phyloP scores from a whole-genome alignment of 2,888 invertebrate species.

The Lydus trimaculatus region DNA sequence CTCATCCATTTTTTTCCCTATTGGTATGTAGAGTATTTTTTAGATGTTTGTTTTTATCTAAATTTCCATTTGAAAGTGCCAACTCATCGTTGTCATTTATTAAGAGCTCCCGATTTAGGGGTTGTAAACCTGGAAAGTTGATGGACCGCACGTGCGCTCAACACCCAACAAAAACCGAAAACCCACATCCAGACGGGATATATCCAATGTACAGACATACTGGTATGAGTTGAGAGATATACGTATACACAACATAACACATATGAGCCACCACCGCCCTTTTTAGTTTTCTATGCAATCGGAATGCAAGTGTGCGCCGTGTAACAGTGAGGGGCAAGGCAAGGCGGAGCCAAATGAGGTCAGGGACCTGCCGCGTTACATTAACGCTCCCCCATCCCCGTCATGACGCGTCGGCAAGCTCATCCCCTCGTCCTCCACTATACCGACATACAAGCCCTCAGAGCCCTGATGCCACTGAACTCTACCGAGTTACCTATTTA shows the following conservation, averaged over 20 bases:
- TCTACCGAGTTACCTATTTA: constrained; percentile 53
- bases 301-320: constrained; percentile 25
- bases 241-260: not conserved
- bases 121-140: not conserved
- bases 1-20: not conserved
- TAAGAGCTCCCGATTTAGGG: not conserved
- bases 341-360: constrained; percentile 64
- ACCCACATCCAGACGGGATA: not conserved
- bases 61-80: not conserved
- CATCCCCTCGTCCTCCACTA: constrained; percentile 16
- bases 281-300: constrained; percentile 18
- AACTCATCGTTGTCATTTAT: not conserved
- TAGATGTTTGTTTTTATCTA: not conserved
- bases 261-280: not conserved
- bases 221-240: not conserved
- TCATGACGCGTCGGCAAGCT: not conserved
- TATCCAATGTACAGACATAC: not conserved
- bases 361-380: constrained; percentile 62
- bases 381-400: constrained; percentile 10
- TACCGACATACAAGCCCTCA: constrained; percentile 29
- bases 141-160: not conserved
- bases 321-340: constrained; percentile 37
- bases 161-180: not conserved
- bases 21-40: not conserved
- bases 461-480: constrained; percentile 52